phyloP scores from a whole-genome alignment of 2,888 invertebrate genomes.

The Eremobia ochroleuca region DNA sequence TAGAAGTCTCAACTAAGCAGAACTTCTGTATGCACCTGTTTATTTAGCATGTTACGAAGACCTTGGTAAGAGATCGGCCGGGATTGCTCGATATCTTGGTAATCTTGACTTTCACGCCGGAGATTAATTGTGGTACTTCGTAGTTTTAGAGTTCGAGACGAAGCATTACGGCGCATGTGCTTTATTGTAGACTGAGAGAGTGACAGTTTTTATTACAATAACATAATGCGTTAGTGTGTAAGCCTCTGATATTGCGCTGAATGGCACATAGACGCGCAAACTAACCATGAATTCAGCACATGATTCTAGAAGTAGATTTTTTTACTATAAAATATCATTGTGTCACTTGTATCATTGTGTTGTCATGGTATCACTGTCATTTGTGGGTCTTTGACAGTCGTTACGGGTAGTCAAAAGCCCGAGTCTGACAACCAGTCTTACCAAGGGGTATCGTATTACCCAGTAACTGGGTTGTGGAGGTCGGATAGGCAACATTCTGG shows the following conservation, averaged over 20 bases:
- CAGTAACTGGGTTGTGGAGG: too few relatives aligned
- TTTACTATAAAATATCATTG: too few relatives aligned
- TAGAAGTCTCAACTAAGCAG: neutral
- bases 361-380: too few relatives aligned
- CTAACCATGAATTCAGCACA: too few relatives aligned
- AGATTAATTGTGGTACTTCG: conserved; percentile 67
- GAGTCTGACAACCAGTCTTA: too few relatives aligned
- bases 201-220: conserved; percentile 11
- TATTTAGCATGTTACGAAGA: conserved; percentile 66
- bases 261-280: neutral
- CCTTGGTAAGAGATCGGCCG: conserved; percentile 67
- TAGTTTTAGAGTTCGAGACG: conserved; percentile 52
- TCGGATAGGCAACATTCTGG: too few relatives aligned
- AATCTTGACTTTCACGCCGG: conserved; percentile 68
- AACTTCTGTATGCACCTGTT: conserved; percentile 30
- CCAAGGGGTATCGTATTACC: too few relatives aligned
- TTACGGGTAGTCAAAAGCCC: too few relatives aligned
- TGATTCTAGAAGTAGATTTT: too few relatives aligned
- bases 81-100: conserved; percentile 66
- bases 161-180: conserved; percentile 35
- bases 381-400: too few relatives aligned
- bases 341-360: too few relatives aligned
- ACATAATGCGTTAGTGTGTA: neutral
- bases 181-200: conserved; percentile 35
- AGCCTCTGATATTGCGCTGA: neutral